Conservation (phyloP, 2,113 vertebrate species). For the Oophaga pumilio region DNA sequence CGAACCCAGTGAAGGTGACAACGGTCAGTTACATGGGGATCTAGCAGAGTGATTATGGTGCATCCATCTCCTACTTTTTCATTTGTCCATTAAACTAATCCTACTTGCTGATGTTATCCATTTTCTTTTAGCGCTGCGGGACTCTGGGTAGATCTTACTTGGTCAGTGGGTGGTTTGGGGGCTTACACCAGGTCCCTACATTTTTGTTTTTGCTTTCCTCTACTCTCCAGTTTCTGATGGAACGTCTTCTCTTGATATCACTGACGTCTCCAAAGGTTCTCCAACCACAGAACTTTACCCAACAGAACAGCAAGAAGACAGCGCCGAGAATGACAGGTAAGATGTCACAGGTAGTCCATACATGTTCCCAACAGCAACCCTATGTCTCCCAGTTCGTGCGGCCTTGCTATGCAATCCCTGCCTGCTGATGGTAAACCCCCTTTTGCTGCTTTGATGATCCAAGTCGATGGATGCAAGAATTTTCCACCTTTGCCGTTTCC, state of each 20-base stretch:
- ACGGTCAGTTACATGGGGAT: slow-evolving; percentile 11
- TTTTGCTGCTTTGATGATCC: neutral
- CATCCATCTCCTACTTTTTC: neutral
- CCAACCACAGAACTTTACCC: slow-evolving; percentile 60
- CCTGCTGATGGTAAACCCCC: neutral
- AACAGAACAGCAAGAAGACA: slow-evolving; percentile 74
- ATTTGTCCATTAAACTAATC: neutral
- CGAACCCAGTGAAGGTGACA: slow-evolving; percentile 22
- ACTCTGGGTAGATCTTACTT: neutral
- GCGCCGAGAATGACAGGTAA: slow-evolving; percentile 81
- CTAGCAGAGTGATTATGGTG: neutral
- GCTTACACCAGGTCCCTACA: neutral
- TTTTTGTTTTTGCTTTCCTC: neutral
- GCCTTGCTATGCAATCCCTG: neutral
- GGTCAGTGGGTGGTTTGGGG: too few species aligned
- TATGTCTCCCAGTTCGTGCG: neutral
- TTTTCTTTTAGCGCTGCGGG: too few species aligned
- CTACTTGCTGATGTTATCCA: neutral
- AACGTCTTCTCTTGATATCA: neutral
- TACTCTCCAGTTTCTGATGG: slow-evolving; percentile 60
- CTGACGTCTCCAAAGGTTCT: slow-evolving; percentile 42
- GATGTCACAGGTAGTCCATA: neutral
- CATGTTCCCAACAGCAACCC: neutral
- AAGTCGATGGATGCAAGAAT: neutral
- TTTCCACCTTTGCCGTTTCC: neutral